Conservation (phyloP, 1,140 invertebrate species). For the Eufriesea mexicana region DNA sequence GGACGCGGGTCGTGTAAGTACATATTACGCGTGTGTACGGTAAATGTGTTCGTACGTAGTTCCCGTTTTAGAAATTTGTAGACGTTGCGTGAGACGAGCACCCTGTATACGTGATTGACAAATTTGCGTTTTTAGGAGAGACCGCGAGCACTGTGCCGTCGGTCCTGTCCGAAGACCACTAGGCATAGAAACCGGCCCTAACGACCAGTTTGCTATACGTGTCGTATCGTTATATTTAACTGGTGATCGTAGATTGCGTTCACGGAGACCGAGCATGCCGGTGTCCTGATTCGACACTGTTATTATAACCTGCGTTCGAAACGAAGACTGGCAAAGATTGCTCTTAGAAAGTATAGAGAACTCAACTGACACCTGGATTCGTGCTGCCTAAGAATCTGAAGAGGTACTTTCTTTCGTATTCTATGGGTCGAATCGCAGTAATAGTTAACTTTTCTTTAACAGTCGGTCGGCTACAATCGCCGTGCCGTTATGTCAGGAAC, state of each 20-base stretch:
- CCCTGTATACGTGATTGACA: constrained; percentile 67
- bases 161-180: constrained; percentile 5
- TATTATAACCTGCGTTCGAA: background rate
- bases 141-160: constrained; percentile 47
- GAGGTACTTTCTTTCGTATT: constrained; percentile 17
- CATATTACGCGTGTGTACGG: constrained; percentile 2
- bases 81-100: constrained; percentile 66
- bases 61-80: constrained; percentile 44
- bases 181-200: constrained; percentile 40
- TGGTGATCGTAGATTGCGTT: constrained; percentile 42
- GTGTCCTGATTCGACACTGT: background rate
- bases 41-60: constrained; percentile 29
- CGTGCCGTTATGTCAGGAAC: constrained; percentile 47
- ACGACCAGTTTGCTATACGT: constrained; percentile 10
- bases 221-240: constrained; percentile 1
- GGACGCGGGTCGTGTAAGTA: constrained; percentile 3
- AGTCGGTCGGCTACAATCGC: constrained; percentile 39
- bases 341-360: background rate
- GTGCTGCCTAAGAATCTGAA: constrained; percentile 9
- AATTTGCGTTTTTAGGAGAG: constrained; percentile 58
- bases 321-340: background rate
- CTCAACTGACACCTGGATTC: background rate
- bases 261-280: background rate
- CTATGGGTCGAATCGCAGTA: constrained; percentile 27
- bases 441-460: constrained; percentile 44